Base-by-base conservation (phyloP, 2,113 vertebrate genomes). In the Etheostoma cragini region DNA sequence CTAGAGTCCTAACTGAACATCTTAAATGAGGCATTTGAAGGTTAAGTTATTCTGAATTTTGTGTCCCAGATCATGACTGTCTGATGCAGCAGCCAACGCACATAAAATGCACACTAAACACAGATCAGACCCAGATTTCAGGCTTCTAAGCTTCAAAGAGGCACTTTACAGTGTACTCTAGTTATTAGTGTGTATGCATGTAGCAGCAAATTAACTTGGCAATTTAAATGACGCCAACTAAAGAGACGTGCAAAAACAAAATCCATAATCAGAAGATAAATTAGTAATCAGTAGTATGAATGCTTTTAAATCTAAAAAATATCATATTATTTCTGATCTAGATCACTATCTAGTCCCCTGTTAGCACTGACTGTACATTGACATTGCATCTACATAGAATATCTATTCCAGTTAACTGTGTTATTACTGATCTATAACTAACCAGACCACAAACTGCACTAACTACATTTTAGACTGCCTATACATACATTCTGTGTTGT, bases 41-140 rank as follows among this genome's bases (percentile, higher is more conserved):
- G 81, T 87, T 72, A 81, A 57, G 50, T 81, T 76, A 82, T 81
- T 81, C 71, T 8, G 63, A 62, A 64, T 84, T 88, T 85, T 83
- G 68, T 82, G 68, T 86, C 70, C 71, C 75, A 76, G 64, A 81
- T 83, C 45, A 83, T 42, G 57, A 77, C 72, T 21, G 64, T 15
- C 6, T 6, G 15, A n/a, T 50, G 14, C 21, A 50, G 57, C 70
- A 69, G 13, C 60, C 26, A 11, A 17, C 21, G 17, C 60, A 69
- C 21, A 67, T 74, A 71, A 79, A 73, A 81, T 6, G 77, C 47
- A 66, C 52, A 61, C 33, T 75, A 67, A 52, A 78, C 50, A 50
- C 58, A 71, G 80, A 82, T 75, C 79, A 66, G 88, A 56, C 64
- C 33, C 26, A 26, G 45, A 57, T 82, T 87, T 82, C 68, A 69